These are phyloP conservation scores for Lasioglossum leucozonium DNA, from an alignment of 2,888 invertebrate species.

Conservation along the genomic window DNA sequence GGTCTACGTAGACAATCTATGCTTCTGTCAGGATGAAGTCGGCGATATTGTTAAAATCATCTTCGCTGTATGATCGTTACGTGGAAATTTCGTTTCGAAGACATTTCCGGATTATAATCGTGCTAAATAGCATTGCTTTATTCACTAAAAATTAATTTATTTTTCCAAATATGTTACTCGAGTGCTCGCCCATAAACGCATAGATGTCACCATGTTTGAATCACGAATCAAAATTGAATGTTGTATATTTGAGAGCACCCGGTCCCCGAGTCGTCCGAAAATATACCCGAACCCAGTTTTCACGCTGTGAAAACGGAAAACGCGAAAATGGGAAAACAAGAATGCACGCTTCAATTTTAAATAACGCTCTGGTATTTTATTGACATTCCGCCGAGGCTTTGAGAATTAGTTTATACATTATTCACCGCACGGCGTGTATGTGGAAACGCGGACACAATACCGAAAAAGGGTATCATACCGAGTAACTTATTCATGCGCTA, in stretches of 20 bases:
- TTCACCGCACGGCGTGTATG: background rate
- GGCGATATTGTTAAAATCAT: too few species aligned
- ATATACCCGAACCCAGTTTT: background rate
- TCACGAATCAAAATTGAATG: background rate
- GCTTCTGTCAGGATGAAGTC: too few species aligned
- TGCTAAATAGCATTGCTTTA: too few species aligned
- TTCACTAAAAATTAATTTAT: too few species aligned
- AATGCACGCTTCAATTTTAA: background rate
- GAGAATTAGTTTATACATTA: slow-evolving; percentile 6
- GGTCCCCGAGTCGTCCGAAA: background rate
- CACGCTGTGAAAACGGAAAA: background rate
- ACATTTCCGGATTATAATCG: too few species aligned
- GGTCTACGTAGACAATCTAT: too few species aligned
- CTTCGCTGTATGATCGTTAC: too few species aligned
- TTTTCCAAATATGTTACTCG: too few species aligned
- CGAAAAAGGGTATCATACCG: background rate
- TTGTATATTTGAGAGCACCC: background rate
- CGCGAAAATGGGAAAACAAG: background rate
- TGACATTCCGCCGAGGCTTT: background rate
- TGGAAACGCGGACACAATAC: slow-evolving; percentile 1
- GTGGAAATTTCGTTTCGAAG: too few species aligned
- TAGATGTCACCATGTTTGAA: background rate
- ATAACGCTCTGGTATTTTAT: background rate
- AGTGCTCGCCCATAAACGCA: too few species aligned
- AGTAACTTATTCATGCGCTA: background rate